phyloP scores from a whole-genome alignment of 1,140 invertebrate species.

The Aradophagus sp. region DNA sequence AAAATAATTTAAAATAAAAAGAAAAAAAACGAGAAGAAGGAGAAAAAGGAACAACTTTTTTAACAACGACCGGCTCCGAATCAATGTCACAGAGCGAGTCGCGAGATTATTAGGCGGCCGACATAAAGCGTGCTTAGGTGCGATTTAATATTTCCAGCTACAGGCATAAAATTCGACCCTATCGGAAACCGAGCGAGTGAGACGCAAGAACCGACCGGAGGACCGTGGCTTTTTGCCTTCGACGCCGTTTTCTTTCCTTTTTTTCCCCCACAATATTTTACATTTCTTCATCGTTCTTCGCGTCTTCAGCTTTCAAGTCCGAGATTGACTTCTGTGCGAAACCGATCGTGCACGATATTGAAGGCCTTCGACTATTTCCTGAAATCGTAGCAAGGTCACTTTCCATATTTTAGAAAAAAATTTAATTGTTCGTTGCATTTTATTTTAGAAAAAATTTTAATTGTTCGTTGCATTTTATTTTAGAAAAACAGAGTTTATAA shows the following conservation, averaged over 20 bases:
- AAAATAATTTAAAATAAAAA: too few relatives aligned
- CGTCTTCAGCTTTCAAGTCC: slow-evolving; percentile 21
- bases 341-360: slow-evolving; percentile 13
- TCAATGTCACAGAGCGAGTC: slow-evolving; percentile 46
- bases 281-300: slow-evolving; percentile 51
- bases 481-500: too few relatives aligned
- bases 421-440: slow-evolving; percentile 2
- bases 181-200: slow-evolving; percentile 46
- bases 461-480: slow-evolving; percentile 2
- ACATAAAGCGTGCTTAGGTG: slow-evolving; percentile 68
- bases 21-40: too few relatives aligned
- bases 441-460: too few relatives aligned
- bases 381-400: slow-evolving; percentile 21
- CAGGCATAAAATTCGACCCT: slow-evolving; percentile 63
- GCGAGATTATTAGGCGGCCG: slow-evolving; percentile 66
- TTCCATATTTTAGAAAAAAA: not conserved
- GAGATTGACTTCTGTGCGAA: slow-evolving; percentile 38
- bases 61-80: slow-evolving; percentile 1
- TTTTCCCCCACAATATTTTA: too few relatives aligned
- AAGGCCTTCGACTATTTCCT: slow-evolving; percentile 15
- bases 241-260: slow-evolving; percentile 26
- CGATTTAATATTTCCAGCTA: slow-evolving; percentile 71
- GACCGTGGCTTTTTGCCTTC: slow-evolving; percentile 12
- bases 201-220: slow-evolving; percentile 8
- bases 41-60: slow-evolving; percentile 4